A percentile compares a stretch with the other conserved stretches of the same genome.
Evolutionary conservation across 2,113 vertebrate species (phyloP).

Genomic region (Cavia aperea): DNA sequence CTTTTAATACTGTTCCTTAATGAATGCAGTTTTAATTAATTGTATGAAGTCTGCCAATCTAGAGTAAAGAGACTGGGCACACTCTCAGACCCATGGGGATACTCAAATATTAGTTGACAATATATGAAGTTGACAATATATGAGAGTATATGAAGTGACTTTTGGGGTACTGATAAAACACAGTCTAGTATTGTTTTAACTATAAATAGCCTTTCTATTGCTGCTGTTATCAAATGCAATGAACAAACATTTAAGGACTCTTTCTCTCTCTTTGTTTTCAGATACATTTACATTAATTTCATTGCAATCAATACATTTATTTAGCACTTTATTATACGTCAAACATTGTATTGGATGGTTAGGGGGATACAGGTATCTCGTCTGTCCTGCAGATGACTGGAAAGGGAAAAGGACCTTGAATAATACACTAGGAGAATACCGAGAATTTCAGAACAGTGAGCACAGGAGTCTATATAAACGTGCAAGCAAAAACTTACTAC

Average conservation of each 20-base stretch:
- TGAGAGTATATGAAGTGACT: neutral
- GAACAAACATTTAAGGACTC: neutral
- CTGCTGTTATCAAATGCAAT: neutral
- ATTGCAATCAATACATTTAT: neutral
- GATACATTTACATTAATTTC: neutral
- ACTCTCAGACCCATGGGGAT: neutral
- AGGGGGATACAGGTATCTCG: neutral
- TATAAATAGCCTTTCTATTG: neutral
- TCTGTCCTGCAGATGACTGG: neutral
- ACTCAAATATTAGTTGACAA: conserved; percentile 31
- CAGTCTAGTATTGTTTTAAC: neutral
- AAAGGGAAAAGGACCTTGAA: neutral
- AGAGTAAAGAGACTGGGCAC: neutral
- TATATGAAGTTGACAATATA: too few species aligned
- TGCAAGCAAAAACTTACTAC: neutral
- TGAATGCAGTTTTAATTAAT: conserved; percentile 48
- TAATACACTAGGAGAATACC: neutral
- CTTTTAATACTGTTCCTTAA: conserved; percentile 26
- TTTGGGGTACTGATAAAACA: conserved; percentile 11
- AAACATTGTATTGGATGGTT: neutral
- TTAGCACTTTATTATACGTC: neutral
- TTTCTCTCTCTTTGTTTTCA: neutral
- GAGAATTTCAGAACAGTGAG: neutral
- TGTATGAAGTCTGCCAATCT: conserved; percentile 25
- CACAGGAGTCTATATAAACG: neutral